These are phyloP conservation scores for Lycaena phlaeas DNA, from an alignment of 2,888 invertebrate genomes.

Conservation along the genomic window DNA sequence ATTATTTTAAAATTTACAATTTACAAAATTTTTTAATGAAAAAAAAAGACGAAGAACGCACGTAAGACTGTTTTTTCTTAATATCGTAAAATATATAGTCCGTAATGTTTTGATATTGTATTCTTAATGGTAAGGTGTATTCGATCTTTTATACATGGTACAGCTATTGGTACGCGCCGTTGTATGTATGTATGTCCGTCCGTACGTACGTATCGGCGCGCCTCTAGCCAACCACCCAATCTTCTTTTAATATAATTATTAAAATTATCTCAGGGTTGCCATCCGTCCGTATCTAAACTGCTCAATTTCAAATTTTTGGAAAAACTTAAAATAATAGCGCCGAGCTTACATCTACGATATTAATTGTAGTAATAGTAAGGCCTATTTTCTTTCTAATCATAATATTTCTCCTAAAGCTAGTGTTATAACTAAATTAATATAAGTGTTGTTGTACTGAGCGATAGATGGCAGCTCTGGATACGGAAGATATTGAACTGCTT, in stretches of 20 bases:
- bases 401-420: too few relatives aligned
- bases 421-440: constrained; percentile 4
- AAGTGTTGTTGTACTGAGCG: not conserved
- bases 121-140: constrained; percentile 52
- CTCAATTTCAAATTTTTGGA: not conserved
- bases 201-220: constrained; percentile 15
- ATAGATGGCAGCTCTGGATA: constrained; percentile 6
- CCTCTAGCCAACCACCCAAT: constrained; percentile 19
- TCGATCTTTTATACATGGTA: constrained; percentile 26
- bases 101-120: constrained; percentile 63
- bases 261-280: constrained; percentile 11
- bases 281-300: constrained; percentile 5
- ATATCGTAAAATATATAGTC: constrained; percentile 61
- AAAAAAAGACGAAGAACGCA: constrained; percentile 35
- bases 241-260: not conserved
- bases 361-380: too few relatives aligned
- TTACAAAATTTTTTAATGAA: constrained; percentile 64
- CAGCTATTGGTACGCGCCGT: constrained; percentile 17
- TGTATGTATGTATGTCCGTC: too few relatives aligned
- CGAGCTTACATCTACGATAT: constrained; percentile 1
- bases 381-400: constrained; percentile 1
- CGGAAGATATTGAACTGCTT: too few relatives aligned
- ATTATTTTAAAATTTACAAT: constrained; percentile 56
- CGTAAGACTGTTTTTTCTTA: constrained; percentile 69
- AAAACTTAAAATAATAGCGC: not conserved